Evolutionary conservation across 2,113 vertebrate genomes (phyloP), one percentile per base, ranked within the genome.

Genomic region (Psilopsiagon aurifrons): DNA sequence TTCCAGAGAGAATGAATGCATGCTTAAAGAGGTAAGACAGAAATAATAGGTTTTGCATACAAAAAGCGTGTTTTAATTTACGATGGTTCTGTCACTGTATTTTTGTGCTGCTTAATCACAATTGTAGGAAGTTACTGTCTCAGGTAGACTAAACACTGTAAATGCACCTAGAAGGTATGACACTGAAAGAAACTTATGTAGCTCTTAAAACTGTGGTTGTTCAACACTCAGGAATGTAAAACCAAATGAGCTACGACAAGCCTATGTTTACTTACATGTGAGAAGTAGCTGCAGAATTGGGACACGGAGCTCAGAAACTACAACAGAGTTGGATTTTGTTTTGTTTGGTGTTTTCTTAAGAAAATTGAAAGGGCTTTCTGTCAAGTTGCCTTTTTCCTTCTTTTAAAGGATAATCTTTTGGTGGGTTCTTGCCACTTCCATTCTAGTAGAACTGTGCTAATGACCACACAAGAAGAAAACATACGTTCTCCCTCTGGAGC

Each of bases 381-480:
- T 83, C 44, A 90, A 66, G 28, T 57, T 5, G 24, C 5, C 3
- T 24, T 51, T 87, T 67, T 19, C 1, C 16, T 70, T 88, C 52
- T 60, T 7, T 68, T 75, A 88, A 68, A 60, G 25, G 6, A 47
- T 66, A 90, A 83, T 80, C 31, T 90, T 93, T 66, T 90, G 13
- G 33, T 88, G 29, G 14, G 14, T 2, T 86, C 66, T 71, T 88
- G 57, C 46, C 24, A 16, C 28, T 89, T 94, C 62, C 78, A 64
- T 43, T 91, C n/a, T 69, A 91, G 67, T 85, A 96, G 95, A 94
- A 96, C 92, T 88, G 69, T 80, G 74, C 91, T 86, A 94, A 89
- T 83, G 94, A 81, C 96, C 96, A 98, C 95, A 97, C 97, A 98
- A 97, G 91, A 73, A 97, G 92, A 95, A 97, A 97, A 92, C 47